Evolutionary conservation across 2,888 invertebrate species (phyloP).

Genomic region (Gari tellinella): DNA sequence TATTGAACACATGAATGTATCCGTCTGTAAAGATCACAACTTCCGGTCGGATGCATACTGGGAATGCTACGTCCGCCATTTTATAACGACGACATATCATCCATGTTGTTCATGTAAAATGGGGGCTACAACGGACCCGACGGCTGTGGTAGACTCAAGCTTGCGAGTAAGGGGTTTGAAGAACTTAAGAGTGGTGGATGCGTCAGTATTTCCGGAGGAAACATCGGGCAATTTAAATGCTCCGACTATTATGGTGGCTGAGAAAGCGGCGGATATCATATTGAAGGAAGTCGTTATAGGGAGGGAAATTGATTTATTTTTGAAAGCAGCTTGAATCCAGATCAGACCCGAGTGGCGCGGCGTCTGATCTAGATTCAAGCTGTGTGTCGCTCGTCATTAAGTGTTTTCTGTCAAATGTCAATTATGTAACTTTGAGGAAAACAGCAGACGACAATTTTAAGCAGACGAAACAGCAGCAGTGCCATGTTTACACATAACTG

Average conservation of each 20-base stretch:
- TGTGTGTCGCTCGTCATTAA: no score
- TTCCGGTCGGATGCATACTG: conserved; percentile 47
- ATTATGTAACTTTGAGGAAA: no score
- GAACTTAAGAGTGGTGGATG: conserved; percentile 36
- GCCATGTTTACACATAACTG: no score
- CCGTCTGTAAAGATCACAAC: conserved; percentile 21
- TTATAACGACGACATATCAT: conserved; percentile 85
- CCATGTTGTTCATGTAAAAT: conserved; percentile 91
- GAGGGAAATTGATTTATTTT: no score
- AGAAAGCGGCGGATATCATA: conserved; percentile 45
- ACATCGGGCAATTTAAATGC: conserved; percentile 44
- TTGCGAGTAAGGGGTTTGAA: conserved; percentile 58
- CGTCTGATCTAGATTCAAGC: no score
- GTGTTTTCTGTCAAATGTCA: no score
- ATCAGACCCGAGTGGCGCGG: no score
- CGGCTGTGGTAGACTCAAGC: conserved; percentile 88
- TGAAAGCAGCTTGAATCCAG: no score
- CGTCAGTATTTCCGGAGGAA: conserved; percentile 34
- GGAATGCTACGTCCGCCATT: conserved; percentile 38
- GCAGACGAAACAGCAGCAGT: no score
- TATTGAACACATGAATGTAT: conserved; percentile 41
- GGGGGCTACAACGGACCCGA: conserved; percentile 85
- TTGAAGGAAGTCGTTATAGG: no score
- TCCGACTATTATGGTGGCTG: conserved; percentile 36
- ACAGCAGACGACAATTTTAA: no score